phyloP scores from a whole-genome alignment of 1,140 invertebrate species.

The Ceratina australensis region DNA sequence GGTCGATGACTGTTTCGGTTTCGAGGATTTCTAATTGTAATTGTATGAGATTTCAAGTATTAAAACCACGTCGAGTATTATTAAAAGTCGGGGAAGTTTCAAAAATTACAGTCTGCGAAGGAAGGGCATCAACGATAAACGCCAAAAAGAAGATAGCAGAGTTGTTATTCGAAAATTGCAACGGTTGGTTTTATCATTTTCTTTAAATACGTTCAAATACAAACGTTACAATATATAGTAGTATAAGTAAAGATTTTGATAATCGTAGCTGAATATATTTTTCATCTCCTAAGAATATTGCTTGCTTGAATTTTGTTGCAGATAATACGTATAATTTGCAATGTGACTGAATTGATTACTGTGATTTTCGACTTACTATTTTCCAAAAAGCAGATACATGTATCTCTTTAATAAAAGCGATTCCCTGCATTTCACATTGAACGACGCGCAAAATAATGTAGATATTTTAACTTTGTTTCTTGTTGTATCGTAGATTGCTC shows the following conservation, averaged over 20 bases:
- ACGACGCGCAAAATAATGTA: not conserved
- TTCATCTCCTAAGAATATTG: too few species aligned
- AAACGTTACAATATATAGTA: not conserved
- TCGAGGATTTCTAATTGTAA: conserved; percentile 19
- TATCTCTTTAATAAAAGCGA: not conserved
- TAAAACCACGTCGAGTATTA: conserved; percentile 13
- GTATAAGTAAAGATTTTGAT: too few species aligned
- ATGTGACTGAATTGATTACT: too few species aligned
- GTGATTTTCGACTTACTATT: too few species aligned
- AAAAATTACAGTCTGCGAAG: conserved; percentile 9
- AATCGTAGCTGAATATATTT: too few species aligned
- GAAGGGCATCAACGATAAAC: conserved; percentile 1
- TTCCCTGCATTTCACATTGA: not conserved
- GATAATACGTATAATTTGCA: too few species aligned
- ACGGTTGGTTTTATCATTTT: conserved; percentile 51
- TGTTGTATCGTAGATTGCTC: conserved; percentile 62
- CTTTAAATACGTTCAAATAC: not conserved
- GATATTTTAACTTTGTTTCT: not conserved
- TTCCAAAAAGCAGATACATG: not conserved
- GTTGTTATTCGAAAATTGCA: conserved; percentile 65
- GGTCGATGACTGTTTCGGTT: conserved; percentile 60
- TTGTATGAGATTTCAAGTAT: conserved; percentile 54
- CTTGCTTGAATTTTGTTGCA: too few species aligned
- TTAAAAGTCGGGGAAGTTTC: not conserved
- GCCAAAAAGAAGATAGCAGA: conserved; percentile 54